These are phyloP conservation scores for Elgaria multicarinata DNA, from an alignment of 2,113 vertebrate genomes.

Conservation along the genomic window DNA sequence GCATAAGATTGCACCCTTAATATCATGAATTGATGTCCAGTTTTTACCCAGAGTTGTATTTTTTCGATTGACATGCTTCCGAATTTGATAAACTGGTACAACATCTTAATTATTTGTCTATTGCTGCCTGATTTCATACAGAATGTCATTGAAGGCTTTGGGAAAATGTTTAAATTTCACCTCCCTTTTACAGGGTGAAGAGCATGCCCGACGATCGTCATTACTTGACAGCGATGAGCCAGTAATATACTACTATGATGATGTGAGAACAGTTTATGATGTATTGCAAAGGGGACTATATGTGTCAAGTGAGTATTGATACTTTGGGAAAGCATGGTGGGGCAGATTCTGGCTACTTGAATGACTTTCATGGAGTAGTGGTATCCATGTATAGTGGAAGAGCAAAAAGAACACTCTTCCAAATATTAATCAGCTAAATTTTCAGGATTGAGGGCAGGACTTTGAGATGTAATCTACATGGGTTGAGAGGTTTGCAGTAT, in stretches of 20 bases:
- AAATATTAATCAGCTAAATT: neutral
- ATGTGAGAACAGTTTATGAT: conserved; percentile 88
- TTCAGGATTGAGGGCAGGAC: neutral
- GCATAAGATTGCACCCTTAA: no score
- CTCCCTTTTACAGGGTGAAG: conserved; percentile 76
- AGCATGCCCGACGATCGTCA: conserved; percentile 81
- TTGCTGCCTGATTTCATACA: neutral
- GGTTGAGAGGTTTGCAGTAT: neutral
- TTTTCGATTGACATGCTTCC: neutral
- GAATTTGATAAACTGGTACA: neutral
- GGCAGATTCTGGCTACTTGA: neutral
- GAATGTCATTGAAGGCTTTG: neutral
- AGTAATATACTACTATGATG: conserved; percentile 82
- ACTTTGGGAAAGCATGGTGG: neutral
- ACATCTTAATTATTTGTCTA: neutral
- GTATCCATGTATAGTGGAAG: neutral
- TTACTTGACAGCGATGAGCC: conserved; percentile 78
- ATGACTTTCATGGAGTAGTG: neutral
- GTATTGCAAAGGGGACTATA: conserved; percentile 87
- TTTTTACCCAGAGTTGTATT: neutral
- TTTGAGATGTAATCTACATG: neutral
- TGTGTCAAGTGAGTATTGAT: conserved; percentile 87
- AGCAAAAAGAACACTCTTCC: neutral
- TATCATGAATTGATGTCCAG: neutral
- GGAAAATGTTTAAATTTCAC: neutral